Base-by-base conservation (phyloP, 2,888 invertebrate genomes). In the Tenthredo mesomela region DNA sequence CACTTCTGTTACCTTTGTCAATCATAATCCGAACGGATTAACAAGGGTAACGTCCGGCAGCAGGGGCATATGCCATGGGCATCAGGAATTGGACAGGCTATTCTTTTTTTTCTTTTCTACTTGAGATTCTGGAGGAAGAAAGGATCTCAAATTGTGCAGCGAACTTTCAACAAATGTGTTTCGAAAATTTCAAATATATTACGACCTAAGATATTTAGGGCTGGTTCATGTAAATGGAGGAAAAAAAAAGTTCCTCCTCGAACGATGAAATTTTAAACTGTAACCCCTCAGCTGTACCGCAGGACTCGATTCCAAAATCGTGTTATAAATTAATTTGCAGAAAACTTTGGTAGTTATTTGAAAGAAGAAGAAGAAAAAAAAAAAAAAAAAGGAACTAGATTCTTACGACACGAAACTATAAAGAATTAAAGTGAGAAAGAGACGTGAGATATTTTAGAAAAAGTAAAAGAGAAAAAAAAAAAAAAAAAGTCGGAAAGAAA, bases 1-100 rank as follows among this genome's bases (percentile, higher is more conserved):
- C 70, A 70, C 70, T 70, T 70, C 70, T 29, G 70, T 70, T 70
- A 70, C 70, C 70, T 70, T 70, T 70, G 37, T 70, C 70, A 70
- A 70, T 70, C 70, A 70, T 70, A 70, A 70, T 70, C 33, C 70
- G 18, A n/a, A 18, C n/a, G 70, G 70, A 33, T 70, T 37, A 37
- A 33, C 70, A 37, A 70, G 70, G 70, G 70, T 70, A 37, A 70
- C 70, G 29, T 70, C 61, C 37, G 70, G 70, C 37, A 70, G 18
- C 25, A 37, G 25, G n/a, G 37, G 37, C 18, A 37, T 9, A 37
- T 9, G 70, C 29, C 18, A 70, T n/a, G 29, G 25, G 67, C 18
- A 5, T 67, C 67, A 18, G 29, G 29, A 67, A 67, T 54, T n/a
- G n/a, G 54, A 54, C 54, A 54, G 54, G n/a, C 33, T 10, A 1